Evolutionary conservation across 1,140 invertebrate genomes (phyloP), one percentile per base, ranked within the genome.

Genomic region (Bemisia tabaci): DNA sequence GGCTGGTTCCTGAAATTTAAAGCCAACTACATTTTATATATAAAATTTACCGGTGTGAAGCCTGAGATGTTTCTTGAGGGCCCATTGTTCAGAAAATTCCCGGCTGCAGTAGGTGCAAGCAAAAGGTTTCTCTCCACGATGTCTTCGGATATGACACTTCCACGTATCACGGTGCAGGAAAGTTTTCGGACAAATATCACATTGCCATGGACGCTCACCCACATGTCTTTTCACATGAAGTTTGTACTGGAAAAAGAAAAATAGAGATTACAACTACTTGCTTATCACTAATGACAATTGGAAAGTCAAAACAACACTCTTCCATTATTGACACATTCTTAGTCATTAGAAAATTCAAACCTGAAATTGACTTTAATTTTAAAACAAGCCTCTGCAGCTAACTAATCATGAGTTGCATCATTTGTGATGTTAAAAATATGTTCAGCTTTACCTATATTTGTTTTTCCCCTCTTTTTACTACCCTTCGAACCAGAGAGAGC

Each of bases 91-190:
- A 0, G 82, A 81, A 74, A 89, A 89, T 12, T 78, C 78, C 65
- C 83, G 81, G 64, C 79, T 76, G 75, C 86, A 87, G 63, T 79
- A 71, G 12, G 73, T 72, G 73, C 87, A 89, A 59, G 80, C 77
- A 73, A 83, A 85, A 1, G 85, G 85, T 60, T 82, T 79, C 72
- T 85, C 83, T 39, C 83, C 82, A 64, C 80, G 79, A 71, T 87
- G 85, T 33, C 83, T 76, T n/a, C 85, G 77, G 9, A 82, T 79
- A 69, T 87, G 85, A 71, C 79, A 82, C 70, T 83, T 84, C 81
- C 81, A 85, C 1, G 82, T 82, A 60, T 84, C 82, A 73, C 83
- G 84, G 77, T 90, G 79, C 71, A 86, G 73, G 80, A 89, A 85
- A n/a, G 77, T 78, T 75, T 82, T 84, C 39, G 73, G 70, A 70